Evolutionary conservation across 92 coral and sea anemone genomes (phyloP).

Genomic region (Epizoanthus rinbou): DNA sequence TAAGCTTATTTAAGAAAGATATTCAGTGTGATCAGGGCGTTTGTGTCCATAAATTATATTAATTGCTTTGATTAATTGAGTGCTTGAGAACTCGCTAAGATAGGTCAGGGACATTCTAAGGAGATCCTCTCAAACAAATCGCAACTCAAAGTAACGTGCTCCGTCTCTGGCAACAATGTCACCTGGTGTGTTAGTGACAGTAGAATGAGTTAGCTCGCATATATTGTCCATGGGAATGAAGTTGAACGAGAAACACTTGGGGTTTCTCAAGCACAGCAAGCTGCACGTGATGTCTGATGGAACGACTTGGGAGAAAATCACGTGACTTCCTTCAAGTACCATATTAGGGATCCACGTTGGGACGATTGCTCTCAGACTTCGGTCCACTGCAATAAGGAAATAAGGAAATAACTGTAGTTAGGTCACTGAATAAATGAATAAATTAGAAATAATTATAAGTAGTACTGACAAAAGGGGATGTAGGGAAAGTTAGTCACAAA

Average conservation of each 20-base stretch:
- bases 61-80: no score
- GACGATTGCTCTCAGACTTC: slow-evolving; percentile 20
- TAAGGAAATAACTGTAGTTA: not conserved
- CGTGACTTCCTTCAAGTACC: slow-evolving; percentile 33
- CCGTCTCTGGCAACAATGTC: slow-evolving; percentile 12
- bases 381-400: not conserved
- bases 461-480: no score
- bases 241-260: slow-evolving; percentile 35
- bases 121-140: not conserved
- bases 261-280: slow-evolving; percentile 15
- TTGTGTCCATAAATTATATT: no score
- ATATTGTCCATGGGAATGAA: slow-evolving; percentile 3
- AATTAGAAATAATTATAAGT: no score
- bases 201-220: slow-evolving; percentile 18
- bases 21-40: no score
- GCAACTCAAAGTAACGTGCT: slow-evolving; percentile 16
- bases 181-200: slow-evolving; percentile 1
- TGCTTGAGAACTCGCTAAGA: no score
- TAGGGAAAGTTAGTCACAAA: no score
- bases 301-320: not conserved
- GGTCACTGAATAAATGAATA: no score
- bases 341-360: slow-evolving; percentile 36
- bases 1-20: no score
- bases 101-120: no score
- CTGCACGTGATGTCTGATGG: slow-evolving; percentile 35